phyloP scores from a whole-genome alignment of 2,113 vertebrate species.

The Sturnus vulgaris region DNA sequence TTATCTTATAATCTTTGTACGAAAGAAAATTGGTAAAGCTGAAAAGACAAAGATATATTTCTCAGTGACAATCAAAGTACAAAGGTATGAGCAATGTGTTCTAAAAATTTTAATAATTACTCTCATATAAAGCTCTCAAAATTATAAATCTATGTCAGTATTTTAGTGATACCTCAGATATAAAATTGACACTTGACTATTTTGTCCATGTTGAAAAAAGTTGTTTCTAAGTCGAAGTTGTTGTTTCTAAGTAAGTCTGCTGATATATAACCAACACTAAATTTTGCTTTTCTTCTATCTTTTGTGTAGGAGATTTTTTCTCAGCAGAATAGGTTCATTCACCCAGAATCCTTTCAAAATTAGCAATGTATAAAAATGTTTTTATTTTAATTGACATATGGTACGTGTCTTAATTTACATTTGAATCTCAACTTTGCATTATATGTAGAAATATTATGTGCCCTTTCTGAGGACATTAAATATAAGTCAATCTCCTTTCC shows the following conservation, averaged over 20 bases:
- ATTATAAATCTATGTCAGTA: background rate
- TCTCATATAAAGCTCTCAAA: background rate
- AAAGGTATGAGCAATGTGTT: background rate
- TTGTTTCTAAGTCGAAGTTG: background rate
- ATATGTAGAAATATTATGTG: background rate
- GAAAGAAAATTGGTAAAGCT: background rate
- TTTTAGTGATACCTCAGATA: background rate
- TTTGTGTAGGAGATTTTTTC: background rate
- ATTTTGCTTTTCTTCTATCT: background rate
- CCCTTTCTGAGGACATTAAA: background rate
- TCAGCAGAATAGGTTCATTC: background rate
- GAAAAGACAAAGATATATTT: background rate
- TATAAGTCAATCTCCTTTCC: background rate
- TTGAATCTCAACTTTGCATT: background rate
- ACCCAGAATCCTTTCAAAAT: background rate
- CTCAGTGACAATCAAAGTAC: background rate
- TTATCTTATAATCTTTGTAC: background rate
- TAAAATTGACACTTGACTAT: background rate
- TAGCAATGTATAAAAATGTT: rapidly evolving
- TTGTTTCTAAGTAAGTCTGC: background rate
- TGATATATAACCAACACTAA: background rate
- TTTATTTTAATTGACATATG: background rate
- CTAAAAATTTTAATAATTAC: background rate
- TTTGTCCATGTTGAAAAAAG: background rate
- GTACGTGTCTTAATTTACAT: rapidly evolving